Evolutionary conservation across 2,113 vertebrate genomes (phyloP), one percentile per base, ranked within the genome.

Genomic region (Orycteropus afer): DNA sequence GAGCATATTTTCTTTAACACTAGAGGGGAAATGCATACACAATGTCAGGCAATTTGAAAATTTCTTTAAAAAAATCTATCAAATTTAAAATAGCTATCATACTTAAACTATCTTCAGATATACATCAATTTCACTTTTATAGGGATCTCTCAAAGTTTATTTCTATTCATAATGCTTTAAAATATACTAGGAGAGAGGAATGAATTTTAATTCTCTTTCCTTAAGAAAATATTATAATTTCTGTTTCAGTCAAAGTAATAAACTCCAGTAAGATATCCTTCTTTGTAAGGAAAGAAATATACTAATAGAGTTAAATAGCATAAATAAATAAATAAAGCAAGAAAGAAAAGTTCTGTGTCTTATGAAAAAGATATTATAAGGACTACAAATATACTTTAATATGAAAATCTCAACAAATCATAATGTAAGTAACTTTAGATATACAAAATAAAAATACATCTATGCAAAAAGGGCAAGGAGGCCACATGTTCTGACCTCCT

Each of bases 121-220:
- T 63, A 40, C 34, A 63, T 67, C 61, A 78, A 27, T 78, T 89
- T 81, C 29, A 86, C 22, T 69, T 81, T 91, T 59, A 74, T 1
- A 86, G 45, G 29, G 77, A 17, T 65, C 29, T 87, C 25, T 79
- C 57, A 84, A 67, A 80, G 6, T 87, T 59, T 73, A 13, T 69
- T 90, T 96, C 27, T 40, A 17, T 93, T 93, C 45, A 9, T 8
- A 79, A 25, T 63, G 15, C 42, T 27, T 59, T 80, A 90, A 94
- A 78, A 86, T 47, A 81, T 27, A 81, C 27, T 90, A 27, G 67
- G 81, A 81, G 5, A 71, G 71, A 53, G 23, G 17, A 57, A 8
- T 76, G 5, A 89, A 63, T 4, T 71, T 37, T 92, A 67, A 69
- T 34, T 81, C 27, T 86, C 3, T 82, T 69, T 65, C 67, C 25